These are phyloP conservation scores for Brachymystax lenok DNA, from an alignment of 2,797 vertebrate genomes.

Conservation along the genomic window DNA sequence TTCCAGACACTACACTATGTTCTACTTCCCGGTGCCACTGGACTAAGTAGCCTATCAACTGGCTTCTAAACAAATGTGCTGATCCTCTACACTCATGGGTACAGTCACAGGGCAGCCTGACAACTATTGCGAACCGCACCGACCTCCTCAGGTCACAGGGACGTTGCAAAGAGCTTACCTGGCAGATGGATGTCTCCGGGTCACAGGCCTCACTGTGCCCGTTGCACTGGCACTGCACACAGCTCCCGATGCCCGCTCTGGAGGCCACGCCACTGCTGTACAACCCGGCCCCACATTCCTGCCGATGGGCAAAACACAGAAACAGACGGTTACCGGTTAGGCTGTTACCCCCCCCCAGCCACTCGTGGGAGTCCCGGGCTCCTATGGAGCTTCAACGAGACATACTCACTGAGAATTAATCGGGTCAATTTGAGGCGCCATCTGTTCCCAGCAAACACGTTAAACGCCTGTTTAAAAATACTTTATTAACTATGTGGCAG, in stretches of 20 bases:
- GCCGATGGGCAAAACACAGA: constrained; percentile 21
- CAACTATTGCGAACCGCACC: neutral
- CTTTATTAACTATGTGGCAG: constrained; percentile 76
- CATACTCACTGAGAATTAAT: constrained; percentile 76
- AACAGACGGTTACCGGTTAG: constrained; percentile 16
- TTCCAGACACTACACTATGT: neutral
- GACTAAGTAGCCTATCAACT: neutral
- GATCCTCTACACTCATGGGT: neutral
- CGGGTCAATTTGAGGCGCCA: constrained; percentile 80
- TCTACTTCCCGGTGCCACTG: neutral
- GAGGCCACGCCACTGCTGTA: constrained; percentile 71
- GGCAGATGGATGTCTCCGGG: constrained; percentile 90
- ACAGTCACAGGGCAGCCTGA: neutral
- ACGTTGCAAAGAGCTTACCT: constrained; percentile 75
- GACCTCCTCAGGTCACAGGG: neutral
- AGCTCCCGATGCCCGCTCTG: constrained; percentile 82
- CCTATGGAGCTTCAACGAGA: constrained; percentile 13
- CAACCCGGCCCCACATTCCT: constrained; percentile 90
- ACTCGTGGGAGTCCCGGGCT: neutral
- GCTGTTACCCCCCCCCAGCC: neutral
- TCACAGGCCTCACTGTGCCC: constrained; percentile 90
- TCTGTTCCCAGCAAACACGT: constrained; percentile 76
- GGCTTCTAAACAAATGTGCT: neutral
- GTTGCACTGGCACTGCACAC: constrained; percentile 90
- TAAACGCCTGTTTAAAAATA: constrained; percentile 81